Conservation (phyloP, 1,140 invertebrate species). For the Phthorimaea operculella region DNA sequence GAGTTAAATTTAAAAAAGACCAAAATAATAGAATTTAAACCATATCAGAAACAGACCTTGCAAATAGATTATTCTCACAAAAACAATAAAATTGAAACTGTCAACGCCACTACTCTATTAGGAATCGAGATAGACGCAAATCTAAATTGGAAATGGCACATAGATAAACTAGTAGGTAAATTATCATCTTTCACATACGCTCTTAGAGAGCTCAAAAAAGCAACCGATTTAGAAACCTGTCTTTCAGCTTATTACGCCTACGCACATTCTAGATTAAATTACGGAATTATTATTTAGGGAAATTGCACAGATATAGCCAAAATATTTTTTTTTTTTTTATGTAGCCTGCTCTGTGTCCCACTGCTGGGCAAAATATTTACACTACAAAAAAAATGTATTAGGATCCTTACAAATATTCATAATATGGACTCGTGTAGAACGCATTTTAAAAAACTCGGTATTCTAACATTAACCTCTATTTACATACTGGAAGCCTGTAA, state of each 20-base stretch:
- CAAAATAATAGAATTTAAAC: slow-evolving; percentile 1
- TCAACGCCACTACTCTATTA: background rate
- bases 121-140: background rate
- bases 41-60: background rate
- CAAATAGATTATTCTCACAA: background rate
- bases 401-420: too few relatives aligned
- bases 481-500: too few relatives aligned
- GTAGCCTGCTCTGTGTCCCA: too few relatives aligned
- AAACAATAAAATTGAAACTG: background rate
- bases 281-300: background rate
- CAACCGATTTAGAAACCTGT: background rate
- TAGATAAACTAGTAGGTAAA: background rate
- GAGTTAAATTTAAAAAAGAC: slow-evolving; percentile 1
- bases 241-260: background rate
- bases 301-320: background rate
- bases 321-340: too few relatives aligned
- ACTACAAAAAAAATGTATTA: too few relatives aligned
- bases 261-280: background rate
- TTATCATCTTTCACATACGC: background rate
- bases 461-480: too few relatives aligned
- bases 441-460: too few relatives aligned
- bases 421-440: too few relatives aligned
- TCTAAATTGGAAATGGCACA: background rate
- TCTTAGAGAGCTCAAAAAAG: background rate
- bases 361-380: too few relatives aligned